phyloP scores from a whole-genome alignment of 1,140 invertebrate species.

The Diachasmimorpha longicaudata region DNA sequence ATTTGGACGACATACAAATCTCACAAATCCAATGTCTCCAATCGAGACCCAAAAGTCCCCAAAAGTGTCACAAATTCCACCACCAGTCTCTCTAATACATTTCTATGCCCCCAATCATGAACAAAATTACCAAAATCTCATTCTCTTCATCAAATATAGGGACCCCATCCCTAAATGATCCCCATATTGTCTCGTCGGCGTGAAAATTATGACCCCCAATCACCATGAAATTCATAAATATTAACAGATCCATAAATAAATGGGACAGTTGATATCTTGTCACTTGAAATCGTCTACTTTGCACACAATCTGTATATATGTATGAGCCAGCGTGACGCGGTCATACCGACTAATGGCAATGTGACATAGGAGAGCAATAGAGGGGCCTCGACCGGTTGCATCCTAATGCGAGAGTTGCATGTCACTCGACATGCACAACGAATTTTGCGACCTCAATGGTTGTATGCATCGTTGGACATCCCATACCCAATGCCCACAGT shows the following conservation, averaged over 20 bases:
- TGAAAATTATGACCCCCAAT: neutral
- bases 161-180: no score
- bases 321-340: conserved; percentile 28
- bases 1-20: no score
- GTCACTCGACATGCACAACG: conserved; percentile 12
- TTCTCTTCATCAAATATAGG: no score
- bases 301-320: conserved; percentile 30
- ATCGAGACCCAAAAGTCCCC: no score
- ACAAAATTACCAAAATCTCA: no score
- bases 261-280: conserved; percentile 26
- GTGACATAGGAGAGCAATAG: conserved; percentile 25
- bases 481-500: neutral
- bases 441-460: neutral
- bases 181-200: neutral
- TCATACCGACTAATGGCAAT: conserved; percentile 27
- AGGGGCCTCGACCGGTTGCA: conserved; percentile 22
- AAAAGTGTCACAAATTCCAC: no score
- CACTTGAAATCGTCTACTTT: conserved; percentile 27
- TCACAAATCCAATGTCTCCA: no score
- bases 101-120: no score
- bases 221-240: conserved; percentile 2
- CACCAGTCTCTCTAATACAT: no score
- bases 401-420: conserved; percentile 31
- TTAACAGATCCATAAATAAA: neutral
- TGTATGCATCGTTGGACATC: neutral